phyloP scores from a whole-genome alignment of 2,113 vertebrate species.

The Neotoma lepida region DNA sequence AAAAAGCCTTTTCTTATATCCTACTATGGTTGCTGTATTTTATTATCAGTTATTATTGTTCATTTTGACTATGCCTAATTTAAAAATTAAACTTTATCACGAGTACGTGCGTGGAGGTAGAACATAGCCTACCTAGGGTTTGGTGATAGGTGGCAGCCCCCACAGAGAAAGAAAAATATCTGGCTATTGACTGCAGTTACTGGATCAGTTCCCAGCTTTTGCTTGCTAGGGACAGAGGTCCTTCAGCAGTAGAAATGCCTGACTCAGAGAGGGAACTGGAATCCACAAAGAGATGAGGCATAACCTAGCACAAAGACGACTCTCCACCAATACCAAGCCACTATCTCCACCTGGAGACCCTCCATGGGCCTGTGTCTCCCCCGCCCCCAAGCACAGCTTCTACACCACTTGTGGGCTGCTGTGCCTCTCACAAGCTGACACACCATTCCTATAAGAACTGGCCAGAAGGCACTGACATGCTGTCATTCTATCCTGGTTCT shows the following conservation, averaged over 20 bases:
- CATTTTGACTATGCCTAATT: neutral
- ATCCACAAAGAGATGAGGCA: neutral
- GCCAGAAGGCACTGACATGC: neutral
- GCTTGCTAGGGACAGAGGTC: neutral
- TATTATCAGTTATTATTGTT: neutral
- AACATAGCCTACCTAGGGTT: neutral
- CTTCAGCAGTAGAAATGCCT: neutral
- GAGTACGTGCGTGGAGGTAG: neutral
- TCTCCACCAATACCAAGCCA: too few relatives aligned
- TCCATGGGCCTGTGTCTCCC: neutral
- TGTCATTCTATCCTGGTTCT: neutral
- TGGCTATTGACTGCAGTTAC: too few relatives aligned
- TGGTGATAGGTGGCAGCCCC: too few relatives aligned
- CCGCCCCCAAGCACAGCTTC: neutral
- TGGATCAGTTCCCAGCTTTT: neutral
- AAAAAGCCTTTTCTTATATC: neutral
- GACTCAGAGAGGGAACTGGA: neutral
- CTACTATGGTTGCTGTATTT: neutral
- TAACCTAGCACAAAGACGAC: rapidly evolving
- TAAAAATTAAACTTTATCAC: neutral
- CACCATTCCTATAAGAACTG: neutral
- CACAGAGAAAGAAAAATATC: too few relatives aligned
- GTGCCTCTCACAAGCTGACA: neutral
- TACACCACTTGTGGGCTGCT: rapidly evolving
- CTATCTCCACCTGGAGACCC: neutral